These are phyloP conservation scores for Sycophila sp. DNA, from an alignment of 1,140 invertebrate species.

Conservation along the genomic window DNA sequence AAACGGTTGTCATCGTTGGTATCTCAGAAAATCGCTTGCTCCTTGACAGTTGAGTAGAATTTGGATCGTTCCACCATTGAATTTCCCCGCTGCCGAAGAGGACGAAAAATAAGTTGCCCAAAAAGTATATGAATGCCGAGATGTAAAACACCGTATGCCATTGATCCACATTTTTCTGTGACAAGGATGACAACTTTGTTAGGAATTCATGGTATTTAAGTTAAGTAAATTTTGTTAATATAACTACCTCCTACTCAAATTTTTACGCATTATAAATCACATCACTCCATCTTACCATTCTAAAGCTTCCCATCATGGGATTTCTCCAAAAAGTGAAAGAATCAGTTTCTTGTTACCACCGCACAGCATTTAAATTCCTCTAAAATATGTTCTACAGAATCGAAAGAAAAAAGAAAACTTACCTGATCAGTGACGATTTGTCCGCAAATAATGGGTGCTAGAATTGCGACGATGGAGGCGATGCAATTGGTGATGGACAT, in stretches of 20 bases:
- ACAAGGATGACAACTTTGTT: no score
- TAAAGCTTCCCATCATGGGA: no score
- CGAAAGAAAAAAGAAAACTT: conserved; percentile 30
- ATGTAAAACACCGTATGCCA: conserved; percentile 72
- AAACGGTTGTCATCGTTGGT: neutral
- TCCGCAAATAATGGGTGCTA: conserved; percentile 69
- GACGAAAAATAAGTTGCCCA: conserved; percentile 67
- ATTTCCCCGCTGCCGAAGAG: conserved; percentile 60
- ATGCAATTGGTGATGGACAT: conserved; percentile 76
- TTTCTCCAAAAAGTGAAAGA: no score
- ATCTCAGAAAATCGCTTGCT: conserved; percentile 3
- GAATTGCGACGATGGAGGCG: conserved; percentile 71
- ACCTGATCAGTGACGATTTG: conserved; percentile 60
- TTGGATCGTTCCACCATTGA: conserved; percentile 70
- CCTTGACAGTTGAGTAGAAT: conserved; percentile 50
- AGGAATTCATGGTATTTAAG: no score
- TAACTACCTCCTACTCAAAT: no score
- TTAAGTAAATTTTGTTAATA: no score
- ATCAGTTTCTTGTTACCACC: no score
- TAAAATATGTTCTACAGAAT: no score
- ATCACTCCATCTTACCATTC: no score
- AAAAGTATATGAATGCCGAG: conserved; percentile 65
- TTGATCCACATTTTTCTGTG: conserved; percentile 62
- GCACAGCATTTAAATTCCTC: no score
- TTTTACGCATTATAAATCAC: no score